phyloP scores from a whole-genome alignment of 1,140 invertebrate genomes.

The Stegodyphus dumicola region DNA sequence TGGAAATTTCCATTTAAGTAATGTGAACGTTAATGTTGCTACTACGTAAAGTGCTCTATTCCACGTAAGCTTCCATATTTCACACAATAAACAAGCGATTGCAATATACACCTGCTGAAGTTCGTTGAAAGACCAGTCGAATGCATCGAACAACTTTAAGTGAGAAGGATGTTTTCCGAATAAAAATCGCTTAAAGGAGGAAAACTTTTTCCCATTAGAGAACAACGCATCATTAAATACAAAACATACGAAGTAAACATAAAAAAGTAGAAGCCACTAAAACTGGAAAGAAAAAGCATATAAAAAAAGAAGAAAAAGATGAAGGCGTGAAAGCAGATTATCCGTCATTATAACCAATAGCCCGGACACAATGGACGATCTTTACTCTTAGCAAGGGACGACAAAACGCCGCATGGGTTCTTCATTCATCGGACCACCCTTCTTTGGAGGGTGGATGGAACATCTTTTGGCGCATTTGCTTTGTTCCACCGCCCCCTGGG shows the following conservation, averaged over 20 bases:
- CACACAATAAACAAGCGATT: too few relatives aligned
- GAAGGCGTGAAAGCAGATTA: slow-evolving; percentile 49
- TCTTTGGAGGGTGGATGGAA: slow-evolving; percentile 15
- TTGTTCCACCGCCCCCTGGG: slow-evolving; percentile 46
- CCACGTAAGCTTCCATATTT: too few relatives aligned
- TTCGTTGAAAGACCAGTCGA: too few relatives aligned
- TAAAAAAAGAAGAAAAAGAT: background rate
- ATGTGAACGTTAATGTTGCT: too few relatives aligned
- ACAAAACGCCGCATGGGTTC: slow-evolving; percentile 35
- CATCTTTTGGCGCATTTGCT: slow-evolving; percentile 23
- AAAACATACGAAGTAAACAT: background rate
- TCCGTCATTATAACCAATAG: slow-evolving; percentile 55
- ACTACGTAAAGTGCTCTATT: too few relatives aligned
- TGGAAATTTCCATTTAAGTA: too few relatives aligned
- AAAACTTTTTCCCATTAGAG: slow-evolving; percentile 43
- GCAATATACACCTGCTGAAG: too few relatives aligned
- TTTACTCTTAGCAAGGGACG: slow-evolving; percentile 35
- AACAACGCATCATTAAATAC: slow-evolving; percentile 48
- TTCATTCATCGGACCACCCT: slow-evolving; percentile 47
- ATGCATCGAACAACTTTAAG: too few relatives aligned
- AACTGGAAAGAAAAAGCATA: background rate
- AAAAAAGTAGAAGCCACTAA: background rate
- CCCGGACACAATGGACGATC: slow-evolving; percentile 42
- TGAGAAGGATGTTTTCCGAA: too few relatives aligned
- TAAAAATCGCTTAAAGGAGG: background rate